A percentile compares a stretch with the other conserved stretches of the same genome.
Conservation (phyloP, 2,888 invertebrate genomes). For the Branchellion lobata region DNA sequence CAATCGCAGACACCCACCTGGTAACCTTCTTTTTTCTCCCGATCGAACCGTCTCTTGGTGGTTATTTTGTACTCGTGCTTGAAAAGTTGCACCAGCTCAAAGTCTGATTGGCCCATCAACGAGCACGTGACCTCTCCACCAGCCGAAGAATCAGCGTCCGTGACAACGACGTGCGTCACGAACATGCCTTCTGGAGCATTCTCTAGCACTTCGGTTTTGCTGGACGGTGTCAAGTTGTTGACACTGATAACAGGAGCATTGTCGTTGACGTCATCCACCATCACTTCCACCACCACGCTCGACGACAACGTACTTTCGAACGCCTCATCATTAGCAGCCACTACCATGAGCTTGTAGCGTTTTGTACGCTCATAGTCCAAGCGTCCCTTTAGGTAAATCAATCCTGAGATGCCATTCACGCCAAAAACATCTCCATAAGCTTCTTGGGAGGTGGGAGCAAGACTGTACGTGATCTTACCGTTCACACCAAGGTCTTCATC, state of each 20-base stretch:
- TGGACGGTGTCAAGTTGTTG: conserved; percentile 79
- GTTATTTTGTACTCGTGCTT: conserved; percentile 45
- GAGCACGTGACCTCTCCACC: conserved; percentile 45
- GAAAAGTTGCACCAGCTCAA: conserved; percentile 33
- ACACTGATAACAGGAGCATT: conserved; percentile 83
- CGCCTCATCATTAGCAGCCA: conserved; percentile 48
- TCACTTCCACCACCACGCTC: conserved; percentile 68
- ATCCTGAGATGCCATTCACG: conserved; percentile 44
- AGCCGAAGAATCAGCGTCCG: conserved; percentile 47
- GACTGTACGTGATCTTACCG: conserved; percentile 51
- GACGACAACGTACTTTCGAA: conserved; percentile 71
- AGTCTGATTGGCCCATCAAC: conserved; percentile 24
- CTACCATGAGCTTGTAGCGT: conserved; percentile 47
- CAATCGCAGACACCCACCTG: conserved; percentile 21
- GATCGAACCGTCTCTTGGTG: conserved; percentile 26
- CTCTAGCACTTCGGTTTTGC: conserved; percentile 60
- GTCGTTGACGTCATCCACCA: conserved; percentile 74
- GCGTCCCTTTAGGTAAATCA: conserved; percentile 38
- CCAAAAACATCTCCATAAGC: conserved; percentile 46
- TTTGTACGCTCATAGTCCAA: conserved; percentile 48
- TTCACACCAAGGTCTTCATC: conserved; percentile 53
- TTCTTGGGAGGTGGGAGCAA: conserved; percentile 42
- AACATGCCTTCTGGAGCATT: conserved; percentile 51
- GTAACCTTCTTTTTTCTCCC: background rate
- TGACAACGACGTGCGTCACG: conserved; percentile 50